Base-by-base conservation (phyloP, 1,140 invertebrate species). In the Nautilus pompilius region DNA sequence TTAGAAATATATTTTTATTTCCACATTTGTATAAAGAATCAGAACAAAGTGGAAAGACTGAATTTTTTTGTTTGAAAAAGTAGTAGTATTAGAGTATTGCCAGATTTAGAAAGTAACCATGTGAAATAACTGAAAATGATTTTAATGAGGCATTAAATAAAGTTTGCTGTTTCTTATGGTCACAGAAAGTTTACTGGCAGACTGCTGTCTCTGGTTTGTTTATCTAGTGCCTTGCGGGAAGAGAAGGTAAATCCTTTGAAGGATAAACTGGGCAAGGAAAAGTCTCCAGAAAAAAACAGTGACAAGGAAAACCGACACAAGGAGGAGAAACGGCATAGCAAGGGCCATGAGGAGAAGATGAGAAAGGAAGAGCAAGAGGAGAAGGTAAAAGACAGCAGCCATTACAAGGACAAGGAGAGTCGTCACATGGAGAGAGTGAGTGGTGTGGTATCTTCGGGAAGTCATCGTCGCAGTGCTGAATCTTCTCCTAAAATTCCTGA, bases 381-480 rank as follows among this genome's bases (percentile, higher is more conserved):
- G 46, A 66, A 69, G 49, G 30, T 57, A 17, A 60, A 63, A 29
- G 36, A 51, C 8, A 61, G 41, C 29, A 58, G 41, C 4, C 32
- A 48, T 1, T 65, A 67, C 54, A 71, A 72, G 22, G 36, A 64
- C 24, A 60, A 63, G 48, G 68, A 72, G n/a, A 54, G 33, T 62
- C 2, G 54, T 26, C 22, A 60, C 55, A 30, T 24, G 34, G 33
- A 55, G 24, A 53, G 29, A 24, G 20, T 28, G 6, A 28, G 24
- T 10, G 26, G 24, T 53, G 17, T 53, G 17, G 24, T 53, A 53
- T 20, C 49, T 17, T 22, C 56, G 6, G 28, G 24, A n/a, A 24
- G 49, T 24, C 68, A 73, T 33, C 65, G 70, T 41, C 74, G 68
- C 20, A 77, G 76, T 68, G 71, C 73, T 29, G 79, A 80, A 46